Base-by-base conservation (phyloP, 2,113 vertebrate species). In the Carettochelys insculpta region DNA sequence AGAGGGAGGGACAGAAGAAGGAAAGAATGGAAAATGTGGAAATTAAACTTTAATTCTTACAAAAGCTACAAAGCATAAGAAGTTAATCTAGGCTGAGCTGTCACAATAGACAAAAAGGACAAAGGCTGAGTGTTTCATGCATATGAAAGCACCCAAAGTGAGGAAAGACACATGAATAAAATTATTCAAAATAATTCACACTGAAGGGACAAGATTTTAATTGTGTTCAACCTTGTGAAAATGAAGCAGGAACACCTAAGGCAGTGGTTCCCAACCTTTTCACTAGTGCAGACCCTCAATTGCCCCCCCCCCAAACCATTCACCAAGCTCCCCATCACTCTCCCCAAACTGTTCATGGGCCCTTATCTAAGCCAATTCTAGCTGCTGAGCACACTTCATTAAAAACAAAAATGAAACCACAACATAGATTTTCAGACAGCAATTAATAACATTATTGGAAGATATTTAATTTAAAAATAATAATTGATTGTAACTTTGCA, bases 81-180 rank as follows among this genome's bases (percentile, higher is more conserved):
- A 91, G 87, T 85, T 54, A 90, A 95, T 76, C 68, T 77, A 90
- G 93, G 1, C 79, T 90, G 85, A 95, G 34, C 68, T 88, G 88
- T 48, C 86, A 79, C 29, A 94, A 83, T 56, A 94, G 76, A 77
- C 78, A 51, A 29, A 38, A 90, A 71, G 5, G 77, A 80, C 84
- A 86, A 86, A 0, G 0, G 27, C 11, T 47, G 85, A 90, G 53
- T 19, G 43, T 48, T 90, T 94, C 86, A 92, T 54, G 24, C 58
- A 68, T 68, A 86, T 45, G 80, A 90, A 82, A 89, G 82, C 90
- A 76, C 20, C 45, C 29, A 56, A 51, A 77, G 92, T 77, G 19
- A 94, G 68, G 83, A 92, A 90, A 91, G 16, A 45, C 75, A 91
- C 29, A n/a, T 80, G 80, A 94, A 88, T 89, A 94, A 95, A 95